Evolutionary conservation across 2,797 vertebrate genomes (phyloP).

Genomic region (Xenentodon cancila): DNA sequence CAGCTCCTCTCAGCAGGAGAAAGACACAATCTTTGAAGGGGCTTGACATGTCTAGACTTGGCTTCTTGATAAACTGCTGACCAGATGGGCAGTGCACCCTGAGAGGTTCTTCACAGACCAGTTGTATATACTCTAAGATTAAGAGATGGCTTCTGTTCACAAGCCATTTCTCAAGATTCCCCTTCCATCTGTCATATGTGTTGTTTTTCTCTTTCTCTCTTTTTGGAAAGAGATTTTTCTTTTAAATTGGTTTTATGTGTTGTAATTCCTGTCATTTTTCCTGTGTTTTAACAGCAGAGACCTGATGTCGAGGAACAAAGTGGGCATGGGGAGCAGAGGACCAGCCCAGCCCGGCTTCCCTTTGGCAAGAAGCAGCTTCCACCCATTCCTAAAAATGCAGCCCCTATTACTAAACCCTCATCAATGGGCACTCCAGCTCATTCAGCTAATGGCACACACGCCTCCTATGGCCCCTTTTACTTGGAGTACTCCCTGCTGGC

Average conservation of each 20-base stretch:
- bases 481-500: constrained; percentile 97
- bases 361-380: constrained; percentile 92
- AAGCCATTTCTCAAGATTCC: neutral
- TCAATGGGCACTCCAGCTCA: constrained; percentile 84
- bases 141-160: neutral
- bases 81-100: constrained; percentile 35
- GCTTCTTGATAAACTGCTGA: constrained; percentile 19
- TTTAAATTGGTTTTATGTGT: neutral
- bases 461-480: constrained; percentile 98
- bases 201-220: neutral
- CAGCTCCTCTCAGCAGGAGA: neutral
- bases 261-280: constrained; percentile 22
- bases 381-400: constrained; percentile 90
- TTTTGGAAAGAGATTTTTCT: neutral
- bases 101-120: constrained; percentile 31
- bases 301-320: constrained; percentile 91
- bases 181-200: neutral
- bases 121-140: constrained; percentile 4
- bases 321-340: constrained; percentile 85
- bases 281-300: constrained; percentile 78
- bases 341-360: constrained; percentile 86
- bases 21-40: constrained; percentile 15
- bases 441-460: constrained; percentile 94
- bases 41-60: constrained; percentile 14
- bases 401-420: constrained; percentile 91